Conservation (phyloP, 1,140 invertebrate species). For the Druon quercuslanigerum region DNA sequence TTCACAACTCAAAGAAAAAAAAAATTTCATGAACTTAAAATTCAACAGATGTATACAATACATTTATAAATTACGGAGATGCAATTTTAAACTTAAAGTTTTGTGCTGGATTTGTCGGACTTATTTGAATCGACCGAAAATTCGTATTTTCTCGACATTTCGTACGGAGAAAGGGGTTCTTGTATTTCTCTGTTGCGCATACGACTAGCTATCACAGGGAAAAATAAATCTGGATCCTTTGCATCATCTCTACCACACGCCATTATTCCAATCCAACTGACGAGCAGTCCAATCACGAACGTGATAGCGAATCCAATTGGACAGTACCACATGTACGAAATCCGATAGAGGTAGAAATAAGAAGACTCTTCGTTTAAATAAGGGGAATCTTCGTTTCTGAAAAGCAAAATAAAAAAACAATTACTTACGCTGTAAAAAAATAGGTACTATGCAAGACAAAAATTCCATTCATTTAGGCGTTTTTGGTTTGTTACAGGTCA, state of each 20-base stretch:
- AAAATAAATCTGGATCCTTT: conserved; percentile 49
- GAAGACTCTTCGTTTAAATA: conserved; percentile 53
- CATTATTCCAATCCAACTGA: conserved; percentile 36
- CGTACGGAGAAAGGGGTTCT: not conserved
- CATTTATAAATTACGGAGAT: too few species aligned
- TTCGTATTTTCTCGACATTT: not conserved
- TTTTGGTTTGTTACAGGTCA: too few species aligned
- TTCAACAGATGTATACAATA: too few species aligned
- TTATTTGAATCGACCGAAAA: not conserved
- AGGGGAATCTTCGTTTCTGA: conserved; percentile 47
- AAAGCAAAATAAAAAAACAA: conserved; percentile 41
- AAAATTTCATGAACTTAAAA: too few species aligned
- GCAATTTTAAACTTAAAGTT: not conserved
- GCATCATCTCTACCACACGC: conserved; percentile 11
- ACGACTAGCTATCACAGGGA: conserved; percentile 41
- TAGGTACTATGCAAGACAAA: not conserved
- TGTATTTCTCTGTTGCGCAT: conserved; percentile 34
- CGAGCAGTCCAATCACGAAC: conserved; percentile 80
- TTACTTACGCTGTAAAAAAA: conserved; percentile 2
- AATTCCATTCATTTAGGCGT: too few species aligned
- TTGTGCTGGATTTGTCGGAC: not conserved
- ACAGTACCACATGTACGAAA: conserved; percentile 93
- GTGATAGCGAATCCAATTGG: conserved; percentile 82
- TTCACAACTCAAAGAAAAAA: too few species aligned
- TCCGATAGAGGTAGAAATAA: conserved; percentile 77